Evolutionary conservation across 1,140 invertebrate genomes (phyloP).

Genomic region (Drosophila mayri): DNA sequence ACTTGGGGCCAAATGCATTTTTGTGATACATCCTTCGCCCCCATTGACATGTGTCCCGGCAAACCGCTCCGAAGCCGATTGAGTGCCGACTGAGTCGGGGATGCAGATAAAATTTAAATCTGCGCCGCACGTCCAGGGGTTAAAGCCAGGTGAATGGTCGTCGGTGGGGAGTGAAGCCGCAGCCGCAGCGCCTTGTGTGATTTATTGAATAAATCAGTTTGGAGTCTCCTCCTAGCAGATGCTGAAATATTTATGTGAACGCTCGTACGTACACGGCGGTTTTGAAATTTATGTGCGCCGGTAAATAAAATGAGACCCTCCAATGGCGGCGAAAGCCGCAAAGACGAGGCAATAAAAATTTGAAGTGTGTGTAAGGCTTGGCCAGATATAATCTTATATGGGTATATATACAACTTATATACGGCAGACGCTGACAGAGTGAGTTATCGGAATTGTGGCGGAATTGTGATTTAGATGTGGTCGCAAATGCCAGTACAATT

Average conservation of each 20-base stretch:
- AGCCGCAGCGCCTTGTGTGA: slow-evolving; percentile 63
- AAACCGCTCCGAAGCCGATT: slow-evolving; percentile 37
- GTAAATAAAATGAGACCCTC: slow-evolving; percentile 71
- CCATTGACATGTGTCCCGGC: slow-evolving; percentile 70
- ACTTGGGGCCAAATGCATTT: slow-evolving; percentile 69
- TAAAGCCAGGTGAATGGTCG: slow-evolving; percentile 47
- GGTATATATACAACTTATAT: background rate
- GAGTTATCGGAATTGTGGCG: slow-evolving; percentile 44
- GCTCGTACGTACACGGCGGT: slow-evolving; percentile 34
- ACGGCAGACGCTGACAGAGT: slow-evolving; percentile 27
- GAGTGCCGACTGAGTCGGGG: slow-evolving; percentile 19
- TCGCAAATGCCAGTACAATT: slow-evolving; percentile 9
- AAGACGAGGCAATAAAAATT: slow-evolving; percentile 73
- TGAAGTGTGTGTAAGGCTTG: slow-evolving; percentile 66
- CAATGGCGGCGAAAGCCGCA: slow-evolving; percentile 66
- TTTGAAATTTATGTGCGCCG: slow-evolving; percentile 72
- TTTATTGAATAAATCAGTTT: slow-evolving; percentile 81
- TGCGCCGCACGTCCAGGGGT: slow-evolving; percentile 43
- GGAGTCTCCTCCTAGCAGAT: slow-evolving; percentile 51
- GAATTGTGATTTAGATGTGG: slow-evolving; percentile 30
- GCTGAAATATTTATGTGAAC: slow-evolving; percentile 73
- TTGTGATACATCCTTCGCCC: slow-evolving; percentile 49
- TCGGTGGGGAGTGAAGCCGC: background rate
- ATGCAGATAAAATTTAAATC: slow-evolving; percentile 76
- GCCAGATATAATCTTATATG: slow-evolving; percentile 40